These are phyloP conservation scores for Anolis apletophallus DNA, from an alignment of 2,797 vertebrate genomes.

Conservation along the genomic window DNA sequence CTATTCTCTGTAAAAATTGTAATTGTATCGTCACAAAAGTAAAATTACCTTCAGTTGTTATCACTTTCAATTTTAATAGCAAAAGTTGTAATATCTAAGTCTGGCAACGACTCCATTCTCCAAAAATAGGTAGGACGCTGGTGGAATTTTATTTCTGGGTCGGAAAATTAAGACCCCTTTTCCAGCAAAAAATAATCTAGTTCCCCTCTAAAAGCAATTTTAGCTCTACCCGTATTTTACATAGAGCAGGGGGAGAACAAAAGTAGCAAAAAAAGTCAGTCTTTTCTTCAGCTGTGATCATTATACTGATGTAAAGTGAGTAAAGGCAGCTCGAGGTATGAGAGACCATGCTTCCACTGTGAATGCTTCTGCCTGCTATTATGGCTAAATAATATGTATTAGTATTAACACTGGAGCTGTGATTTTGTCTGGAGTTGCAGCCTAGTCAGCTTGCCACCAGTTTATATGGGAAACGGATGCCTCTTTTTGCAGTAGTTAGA, in stretches of 20 bases:
- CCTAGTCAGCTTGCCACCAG: not conserved
- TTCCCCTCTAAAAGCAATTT: not conserved
- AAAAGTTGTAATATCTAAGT: not conserved
- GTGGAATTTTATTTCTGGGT: not conserved
- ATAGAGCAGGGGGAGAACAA: constrained; percentile 45
- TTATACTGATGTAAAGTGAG: constrained; percentile 25
- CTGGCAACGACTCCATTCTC: not conserved
- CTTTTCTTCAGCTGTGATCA: not conserved
- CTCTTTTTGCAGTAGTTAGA: not conserved
- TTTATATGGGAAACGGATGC: not conserved
- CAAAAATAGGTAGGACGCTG: not conserved
- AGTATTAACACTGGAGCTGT: constrained; percentile 34
- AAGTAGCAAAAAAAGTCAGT: constrained; percentile 30
- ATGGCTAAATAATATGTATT: constrained; percentile 28
- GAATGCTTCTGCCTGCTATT: constrained; percentile 13
- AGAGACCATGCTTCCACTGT: constrained; percentile 33
- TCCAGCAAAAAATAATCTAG: not conserved
- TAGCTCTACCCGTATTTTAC: not conserved
- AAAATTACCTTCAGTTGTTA: not conserved
- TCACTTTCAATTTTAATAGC: not conserved
- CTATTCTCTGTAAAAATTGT: not conserved
- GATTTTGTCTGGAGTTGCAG: not conserved
- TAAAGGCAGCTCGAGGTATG: constrained; percentile 25
- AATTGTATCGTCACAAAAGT: not conserved
- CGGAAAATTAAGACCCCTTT: not conserved